These are phyloP conservation scores for Emys orbicularis DNA, from an alignment of 2,797 vertebrate species.

Conservation along the genomic window DNA sequence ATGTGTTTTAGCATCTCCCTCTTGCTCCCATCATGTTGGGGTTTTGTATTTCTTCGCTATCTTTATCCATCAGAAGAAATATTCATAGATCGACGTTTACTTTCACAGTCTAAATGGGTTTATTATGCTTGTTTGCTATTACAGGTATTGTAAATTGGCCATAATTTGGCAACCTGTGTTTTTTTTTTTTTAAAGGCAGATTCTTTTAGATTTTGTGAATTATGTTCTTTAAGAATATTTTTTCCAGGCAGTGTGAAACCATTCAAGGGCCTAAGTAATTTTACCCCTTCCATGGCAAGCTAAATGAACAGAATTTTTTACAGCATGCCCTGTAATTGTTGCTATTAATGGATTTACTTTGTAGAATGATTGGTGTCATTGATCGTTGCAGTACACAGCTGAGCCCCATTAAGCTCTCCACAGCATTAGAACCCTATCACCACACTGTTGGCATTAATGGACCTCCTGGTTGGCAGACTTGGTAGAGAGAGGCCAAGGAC, in stretches of 20 bases:
- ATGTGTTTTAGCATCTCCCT: neutral
- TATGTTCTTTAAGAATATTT: neutral
- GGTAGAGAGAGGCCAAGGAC: neutral
- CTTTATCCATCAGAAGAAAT: neutral
- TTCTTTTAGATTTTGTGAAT: neutral
- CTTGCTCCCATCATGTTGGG: neutral
- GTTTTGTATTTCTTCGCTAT: neutral
- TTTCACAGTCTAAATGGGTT: neutral
- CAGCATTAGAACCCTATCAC: neutral
- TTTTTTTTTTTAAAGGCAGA: neutral
- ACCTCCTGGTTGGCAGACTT: neutral
- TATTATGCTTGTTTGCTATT: neutral
- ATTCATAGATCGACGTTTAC: neutral
- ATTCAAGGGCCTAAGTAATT: neutral
- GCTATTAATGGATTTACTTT: neutral
- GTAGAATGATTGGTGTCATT: neutral
- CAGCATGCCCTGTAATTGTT: neutral
- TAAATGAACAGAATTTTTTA: neutral
- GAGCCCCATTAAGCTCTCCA: constrained; percentile 4
- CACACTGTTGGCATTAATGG: neutral
- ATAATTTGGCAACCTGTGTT: neutral
- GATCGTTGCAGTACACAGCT: neutral
- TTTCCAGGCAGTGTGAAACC: neutral
- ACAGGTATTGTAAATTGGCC: neutral
- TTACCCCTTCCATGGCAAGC: neutral